A percentile compares a stretch with the other conserved stretches of the same genome.
Conservation (phyloP, 2,113 vertebrate genomes). For the Procavia capensis region DNA sequence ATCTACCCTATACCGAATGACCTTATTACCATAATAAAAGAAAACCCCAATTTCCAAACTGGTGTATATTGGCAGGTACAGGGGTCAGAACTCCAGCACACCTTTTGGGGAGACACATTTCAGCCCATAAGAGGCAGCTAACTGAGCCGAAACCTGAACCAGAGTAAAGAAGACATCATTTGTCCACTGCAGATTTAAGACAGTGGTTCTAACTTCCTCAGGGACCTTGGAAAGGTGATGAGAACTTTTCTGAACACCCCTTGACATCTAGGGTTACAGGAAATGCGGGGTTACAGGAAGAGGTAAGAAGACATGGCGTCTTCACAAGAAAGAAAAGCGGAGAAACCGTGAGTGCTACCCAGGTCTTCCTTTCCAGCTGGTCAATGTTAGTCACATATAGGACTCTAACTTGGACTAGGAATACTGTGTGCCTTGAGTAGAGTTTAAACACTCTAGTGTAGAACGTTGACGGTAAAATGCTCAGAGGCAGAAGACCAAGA, state of each 20-base stretch:
- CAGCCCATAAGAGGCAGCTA: neutral
- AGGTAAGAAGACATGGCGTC: neutral
- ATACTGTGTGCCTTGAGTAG: neutral
- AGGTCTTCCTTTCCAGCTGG: neutral
- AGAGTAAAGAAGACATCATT: fast-evolving
- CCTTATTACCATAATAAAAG: neutral
- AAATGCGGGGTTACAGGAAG: neutral
- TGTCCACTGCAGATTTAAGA: neutral
- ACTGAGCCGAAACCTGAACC: neutral
- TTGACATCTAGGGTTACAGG: neutral
- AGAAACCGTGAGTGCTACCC: neutral
- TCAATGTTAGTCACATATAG: neutral
- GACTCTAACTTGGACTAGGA: neutral
- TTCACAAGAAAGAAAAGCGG: neutral
- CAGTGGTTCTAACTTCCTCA: neutral
- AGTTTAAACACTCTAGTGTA: neutral
- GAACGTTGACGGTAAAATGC: neutral
- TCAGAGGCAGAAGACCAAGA: neutral
- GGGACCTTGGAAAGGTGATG: neutral
- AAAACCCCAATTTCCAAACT: too few species aligned
- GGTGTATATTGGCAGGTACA: neutral
- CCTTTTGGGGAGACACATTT: neutral
- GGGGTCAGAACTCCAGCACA: neutral
- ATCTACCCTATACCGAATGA: neutral
- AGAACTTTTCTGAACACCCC: neutral